Base-by-base conservation (phyloP, 64 coral and sea anemone genomes). In the Porites lutea region DNA sequence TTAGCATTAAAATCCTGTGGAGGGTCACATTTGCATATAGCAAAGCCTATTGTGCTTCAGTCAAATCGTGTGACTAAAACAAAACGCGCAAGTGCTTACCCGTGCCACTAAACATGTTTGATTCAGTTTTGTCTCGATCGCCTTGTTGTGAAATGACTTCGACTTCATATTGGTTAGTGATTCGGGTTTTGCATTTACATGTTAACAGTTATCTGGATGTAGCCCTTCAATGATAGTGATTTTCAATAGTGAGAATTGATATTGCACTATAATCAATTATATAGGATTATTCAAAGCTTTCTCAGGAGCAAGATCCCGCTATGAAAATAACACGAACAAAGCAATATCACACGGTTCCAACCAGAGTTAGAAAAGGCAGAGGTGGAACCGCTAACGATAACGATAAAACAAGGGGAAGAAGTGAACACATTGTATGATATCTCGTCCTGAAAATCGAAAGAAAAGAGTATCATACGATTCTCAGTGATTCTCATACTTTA, bases 1-100 rank as follows among this genome's bases (percentile, higher is more conserved):
- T n/a, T n/a, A n/a, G n/a, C n/a, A n/a, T n/a, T n/a, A n/a, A n/a
- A n/a, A n/a, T n/a, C n/a, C n/a, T n/a, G n/a, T n/a, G n/a, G n/a
- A n/a, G n/a, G n/a, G n/a, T n/a, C n/a, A n/a, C n/a, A n/a, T n/a
- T 75, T 75, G n/a, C 72, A 75, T 75, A 75, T 75, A 75, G 72
- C 72, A 75, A 75, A 75, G 72, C 72, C 72, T 75, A 75, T 75
- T 75, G 72, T 3, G 72, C 5, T 75, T 75, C 62, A 65, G 62
- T 65, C 62, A 65, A 65, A 65, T 65, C 16, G 12, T 65, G 62
- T 65, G 62, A 65, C 62, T 65, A 65, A 65, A 65, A 65, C 62
- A 65, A 65, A 65, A 65, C 62, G 12, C 4, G 62, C 62, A 65
- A 19, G 62, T 65, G 62, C 62, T 65, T 65, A 65, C 62, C 62